Evolutionary conservation across 1,140 invertebrate species (phyloP).

Genomic region (Zaprionus gabonicus): DNA sequence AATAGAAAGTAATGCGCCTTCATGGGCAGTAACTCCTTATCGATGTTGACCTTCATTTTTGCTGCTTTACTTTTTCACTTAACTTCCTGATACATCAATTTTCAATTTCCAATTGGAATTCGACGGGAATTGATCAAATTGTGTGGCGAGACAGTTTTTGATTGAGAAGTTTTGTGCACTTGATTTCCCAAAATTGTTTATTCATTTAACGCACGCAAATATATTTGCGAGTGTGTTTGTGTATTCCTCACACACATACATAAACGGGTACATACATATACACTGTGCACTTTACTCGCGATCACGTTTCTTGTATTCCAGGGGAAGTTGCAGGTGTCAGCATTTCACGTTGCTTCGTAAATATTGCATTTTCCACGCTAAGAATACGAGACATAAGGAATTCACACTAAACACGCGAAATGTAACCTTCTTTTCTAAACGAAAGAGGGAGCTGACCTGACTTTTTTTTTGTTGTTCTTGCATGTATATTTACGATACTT

Average conservation of each 20-base stretch:
- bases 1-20: conserved; percentile 95
- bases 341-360: conserved; percentile 16
- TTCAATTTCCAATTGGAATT: conserved; percentile 22
- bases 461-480: not conserved
- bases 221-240: conserved; percentile 22
- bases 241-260: conserved; percentile 3
- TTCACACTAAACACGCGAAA: conserved; percentile 4
- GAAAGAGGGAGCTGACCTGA: not conserved
- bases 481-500: conserved; percentile 20
- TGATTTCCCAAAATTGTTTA: conserved; percentile 18
- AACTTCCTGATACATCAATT: conserved; percentile 1
- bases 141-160: not conserved
- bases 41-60: conserved; percentile 85
- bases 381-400: conserved; percentile 5
- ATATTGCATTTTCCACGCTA: conserved; percentile 24
- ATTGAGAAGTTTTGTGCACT: conserved; percentile 12
- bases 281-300: conserved; percentile 22
- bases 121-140: not conserved
- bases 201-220: conserved; percentile 43
- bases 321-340: conserved; percentile 32
- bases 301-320: conserved; percentile 63
- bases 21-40: conserved; percentile 91
- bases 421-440: not conserved
- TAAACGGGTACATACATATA: not conserved
- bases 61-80: conserved; percentile 1